Conservation (phyloP, 2,888 invertebrate genomes). For the Leucophenga maculata region DNA sequence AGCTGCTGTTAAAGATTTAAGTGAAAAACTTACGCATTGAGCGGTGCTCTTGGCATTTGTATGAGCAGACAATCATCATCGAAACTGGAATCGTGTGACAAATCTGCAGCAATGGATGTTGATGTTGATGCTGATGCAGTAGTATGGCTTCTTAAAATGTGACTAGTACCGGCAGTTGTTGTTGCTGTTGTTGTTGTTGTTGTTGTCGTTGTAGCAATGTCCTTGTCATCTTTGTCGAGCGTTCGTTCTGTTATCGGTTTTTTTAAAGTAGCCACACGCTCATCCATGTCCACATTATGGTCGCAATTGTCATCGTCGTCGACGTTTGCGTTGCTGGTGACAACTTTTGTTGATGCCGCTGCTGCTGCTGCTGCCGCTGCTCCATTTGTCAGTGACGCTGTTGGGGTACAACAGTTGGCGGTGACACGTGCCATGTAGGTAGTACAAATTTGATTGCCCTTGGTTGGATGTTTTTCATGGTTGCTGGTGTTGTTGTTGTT, state of each 20-base stretch:
- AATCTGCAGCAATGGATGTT: slow-evolving; percentile 18
- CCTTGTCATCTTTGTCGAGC: slow-evolving; percentile 31
- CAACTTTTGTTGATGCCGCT: background rate
- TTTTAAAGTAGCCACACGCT: too few relatives aligned
- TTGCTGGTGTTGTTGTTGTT: slow-evolving; percentile 8
- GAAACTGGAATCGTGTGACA: slow-evolving; percentile 47
- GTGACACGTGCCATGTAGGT: too few relatives aligned
- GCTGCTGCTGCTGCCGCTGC: slow-evolving; percentile 30
- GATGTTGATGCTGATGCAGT: slow-evolving; percentile 16
- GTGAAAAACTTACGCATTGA: slow-evolving; percentile 65
- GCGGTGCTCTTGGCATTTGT: slow-evolving; percentile 46
- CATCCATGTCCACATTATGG: too few relatives aligned
- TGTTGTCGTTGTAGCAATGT: slow-evolving; percentile 7
- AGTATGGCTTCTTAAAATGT: too few relatives aligned
- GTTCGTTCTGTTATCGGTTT: slow-evolving; percentile 30
- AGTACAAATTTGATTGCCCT: background rate
- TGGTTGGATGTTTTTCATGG: background rate
- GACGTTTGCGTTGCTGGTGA: too few relatives aligned
- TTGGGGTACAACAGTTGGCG: slow-evolving; percentile 7
- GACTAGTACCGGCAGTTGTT: background rate
- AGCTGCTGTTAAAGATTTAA: too few relatives aligned
- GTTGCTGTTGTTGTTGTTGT: slow-evolving; percentile 12
- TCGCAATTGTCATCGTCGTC: too few relatives aligned
- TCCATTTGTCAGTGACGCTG: slow-evolving; percentile 24
- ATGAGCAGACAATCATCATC: slow-evolving; percentile 57